These are phyloP conservation scores for cattle (Bos taurus) DNA, from an alignment of 2,113 vertebrate species.

Conservation along the genomic window ARS-UCD2.0 NC_037334.1:84208001-84208500, in stretches of 20 bases:
- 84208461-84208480: not conserved
- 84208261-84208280: not conserved
- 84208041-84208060: conserved; percentile 17
- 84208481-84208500: not conserved
- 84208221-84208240: not conserved
- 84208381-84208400: not conserved
- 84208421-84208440: not conserved
- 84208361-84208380: not conserved
- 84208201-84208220: not conserved
- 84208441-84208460: not conserved
- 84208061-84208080: conserved; percentile 3
- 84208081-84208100: not conserved
- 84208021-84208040: conserved; percentile 41
- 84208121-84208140: not conserved
- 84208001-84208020: conserved; percentile 63
- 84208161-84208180: not conserved
- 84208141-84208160: not conserved
- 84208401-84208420: not conserved
- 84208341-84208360: not conserved
- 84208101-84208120: not conserved
- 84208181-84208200: not conserved
- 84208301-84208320: not conserved
- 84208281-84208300: not conserved
- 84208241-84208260: not conserved
- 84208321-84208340: not conserved